Evolutionary conservation across 2,888 invertebrate species (phyloP), one percentile per base, ranked within the genome.

Genomic region (Drosophila melanosoma): DNA sequence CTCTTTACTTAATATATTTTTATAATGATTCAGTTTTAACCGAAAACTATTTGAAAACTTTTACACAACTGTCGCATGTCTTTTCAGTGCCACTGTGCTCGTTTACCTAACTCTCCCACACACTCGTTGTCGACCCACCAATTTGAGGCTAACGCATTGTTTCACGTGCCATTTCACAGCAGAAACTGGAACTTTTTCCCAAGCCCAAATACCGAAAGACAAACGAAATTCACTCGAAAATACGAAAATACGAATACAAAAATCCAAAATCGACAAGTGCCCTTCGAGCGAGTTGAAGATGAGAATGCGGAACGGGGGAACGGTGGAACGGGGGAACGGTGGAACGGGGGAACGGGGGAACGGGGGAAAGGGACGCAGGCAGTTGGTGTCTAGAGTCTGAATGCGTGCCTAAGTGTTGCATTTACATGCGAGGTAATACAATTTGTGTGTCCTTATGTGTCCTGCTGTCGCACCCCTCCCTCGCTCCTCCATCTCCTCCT

Each of bases 351-450:
- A 29, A 29, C 0, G 5, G 29, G 29, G 29, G 26, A 2, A 26
- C 2, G 2, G 23, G 23, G 23, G 52, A 12, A 7, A 3, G n/a
- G 36, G 29, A 29, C n/a, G n/a, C 29, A 12, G 29, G 56, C 33
- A 57, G 63, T 23, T 60, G 38, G 29, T 66, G 69, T 49, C 29
- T 69, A 66, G 64, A 62, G 73, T 65, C 70, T 73, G 40, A 6
- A 73, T 88, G 88, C 90, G 88, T 88, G 88, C 90, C 88, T 87
- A 88, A 88, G 88, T 88, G 89, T 78, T 85, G 87, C 87, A 87
- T 89, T 87, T 89, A 87, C 83, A 87, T 83, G 86, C 76, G 78
- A 68, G 68, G 79, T 82, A 85, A 83, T 77, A 87, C 81, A 85
- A 87, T 87, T 87, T 87, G 82, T 51, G 49, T 40, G 57, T 40